Evolutionary conservation across 1,140 invertebrate species (phyloP).

Genomic region (Argopecten irradians): DNA sequence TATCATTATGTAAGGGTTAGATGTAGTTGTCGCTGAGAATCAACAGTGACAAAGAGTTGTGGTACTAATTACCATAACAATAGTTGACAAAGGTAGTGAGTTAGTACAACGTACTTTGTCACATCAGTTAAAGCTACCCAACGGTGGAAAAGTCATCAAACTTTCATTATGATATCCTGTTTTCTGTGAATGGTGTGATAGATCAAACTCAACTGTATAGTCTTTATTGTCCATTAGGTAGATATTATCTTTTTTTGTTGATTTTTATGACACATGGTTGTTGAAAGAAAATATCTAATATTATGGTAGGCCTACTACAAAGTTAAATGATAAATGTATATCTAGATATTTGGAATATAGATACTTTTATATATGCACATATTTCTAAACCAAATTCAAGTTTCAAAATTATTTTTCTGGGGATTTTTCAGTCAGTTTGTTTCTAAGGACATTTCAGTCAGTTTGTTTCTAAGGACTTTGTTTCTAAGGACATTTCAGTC

Average conservation of each 20-base stretch:
- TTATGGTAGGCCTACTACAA: background rate
- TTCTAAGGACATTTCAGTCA: too few species aligned
- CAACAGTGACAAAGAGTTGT: background rate
- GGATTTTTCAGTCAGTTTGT: too few species aligned
- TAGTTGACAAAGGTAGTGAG: background rate
- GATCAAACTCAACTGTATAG: background rate
- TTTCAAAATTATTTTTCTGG: too few species aligned
- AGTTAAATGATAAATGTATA: too few species aligned
- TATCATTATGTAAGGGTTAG: too few species aligned
- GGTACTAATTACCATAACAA: background rate
- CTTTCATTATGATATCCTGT: background rate
- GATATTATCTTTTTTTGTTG: background rate
- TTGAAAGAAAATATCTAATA: background rate
- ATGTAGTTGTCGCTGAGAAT: too few species aligned
- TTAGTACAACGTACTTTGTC: background rate
- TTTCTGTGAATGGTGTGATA: background rate
- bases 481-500: too few species aligned
- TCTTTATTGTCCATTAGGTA: background rate
- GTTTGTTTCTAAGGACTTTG: too few species aligned
- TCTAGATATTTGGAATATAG: too few species aligned
- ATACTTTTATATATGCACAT: too few species aligned
- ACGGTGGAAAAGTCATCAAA: slow-evolving; percentile 7
- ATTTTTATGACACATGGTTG: background rate
- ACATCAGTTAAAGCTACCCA: background rate
- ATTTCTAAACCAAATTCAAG: too few species aligned